These are phyloP conservation scores for Zeus faber DNA, from an alignment of 2,113 vertebrate genomes.

Conservation along the genomic window DNA sequence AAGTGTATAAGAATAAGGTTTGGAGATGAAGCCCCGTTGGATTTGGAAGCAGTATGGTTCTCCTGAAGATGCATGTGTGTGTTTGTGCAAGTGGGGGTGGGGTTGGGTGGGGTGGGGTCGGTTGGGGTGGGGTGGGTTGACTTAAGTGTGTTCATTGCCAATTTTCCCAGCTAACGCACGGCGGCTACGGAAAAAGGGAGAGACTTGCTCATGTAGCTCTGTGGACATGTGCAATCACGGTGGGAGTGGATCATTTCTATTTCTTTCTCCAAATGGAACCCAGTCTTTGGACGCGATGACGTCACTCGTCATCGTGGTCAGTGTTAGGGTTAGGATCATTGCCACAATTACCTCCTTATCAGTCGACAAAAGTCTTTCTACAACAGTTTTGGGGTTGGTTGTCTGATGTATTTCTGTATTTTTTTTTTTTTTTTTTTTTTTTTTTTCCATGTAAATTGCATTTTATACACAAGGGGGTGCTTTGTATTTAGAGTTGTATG, in stretches of 20 bases:
- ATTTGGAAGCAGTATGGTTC: conserved; percentile 22
- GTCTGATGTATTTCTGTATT: conserved; percentile 31
- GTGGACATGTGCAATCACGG: conserved; percentile 10
- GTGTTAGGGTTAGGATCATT: conserved; percentile 62
- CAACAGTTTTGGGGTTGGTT: conserved; percentile 25
- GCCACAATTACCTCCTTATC: conserved; percentile 59
- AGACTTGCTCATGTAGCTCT: conserved; percentile 46
- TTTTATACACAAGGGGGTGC: conserved; percentile 66
- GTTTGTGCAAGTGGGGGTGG: not conserved
- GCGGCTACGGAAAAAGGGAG: conserved; percentile 47
- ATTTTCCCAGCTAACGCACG: conserved; percentile 37
- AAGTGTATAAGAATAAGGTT: not conserved
- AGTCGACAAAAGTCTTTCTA: conserved; percentile 33
- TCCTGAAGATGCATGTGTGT: conserved; percentile 2
- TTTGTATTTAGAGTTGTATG: conserved; percentile 39
- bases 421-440: conserved; percentile 29
- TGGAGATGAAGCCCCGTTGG: conserved; percentile 39
- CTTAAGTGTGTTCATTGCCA: too few species aligned
- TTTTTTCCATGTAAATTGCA: conserved; percentile 53
- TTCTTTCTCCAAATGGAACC: conserved; percentile 14
- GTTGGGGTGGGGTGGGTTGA: conserved; percentile 6
- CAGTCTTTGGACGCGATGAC: conserved; percentile 31
- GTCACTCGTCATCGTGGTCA: conserved; percentile 54
- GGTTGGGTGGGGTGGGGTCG: conserved; percentile 9
- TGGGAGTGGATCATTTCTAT: not conserved